Evolutionary conservation across 2,797 vertebrate species (phyloP).

Genomic region (Liparis tanakae): DNA sequence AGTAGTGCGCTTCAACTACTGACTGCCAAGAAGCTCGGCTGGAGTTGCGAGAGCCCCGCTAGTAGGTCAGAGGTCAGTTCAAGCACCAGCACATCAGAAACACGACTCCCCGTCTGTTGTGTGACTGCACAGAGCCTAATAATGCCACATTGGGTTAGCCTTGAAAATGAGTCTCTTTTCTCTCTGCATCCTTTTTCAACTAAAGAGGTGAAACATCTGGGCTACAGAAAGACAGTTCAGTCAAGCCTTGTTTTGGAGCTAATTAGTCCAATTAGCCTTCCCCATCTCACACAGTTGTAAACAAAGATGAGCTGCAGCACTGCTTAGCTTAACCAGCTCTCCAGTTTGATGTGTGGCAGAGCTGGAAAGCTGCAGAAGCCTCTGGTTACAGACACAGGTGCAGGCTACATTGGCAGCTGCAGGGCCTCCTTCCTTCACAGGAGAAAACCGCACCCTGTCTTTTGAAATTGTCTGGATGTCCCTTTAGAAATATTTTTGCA

Average conservation of each 20-base stretch:
- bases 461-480: slow-evolving; percentile 48
- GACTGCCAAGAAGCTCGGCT: slow-evolving; percentile 46
- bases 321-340: slow-evolving; percentile 57
- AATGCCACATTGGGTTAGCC: slow-evolving; percentile 52
- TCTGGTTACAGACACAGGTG: slow-evolving; percentile 61
- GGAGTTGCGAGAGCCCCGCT: slow-evolving; percentile 29
- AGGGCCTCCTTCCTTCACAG: slow-evolving; percentile 64
- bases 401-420: slow-evolving; percentile 61
- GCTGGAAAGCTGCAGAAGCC: slow-evolving; percentile 66
- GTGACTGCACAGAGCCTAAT: slow-evolving; percentile 45
- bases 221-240: slow-evolving; percentile 63
- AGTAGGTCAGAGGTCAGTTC: slow-evolving; percentile 55
- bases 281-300: slow-evolving; percentile 67
- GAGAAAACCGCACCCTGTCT: slow-evolving; percentile 46
- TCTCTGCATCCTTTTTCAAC: slow-evolving; percentile 43
- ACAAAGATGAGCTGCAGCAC: slow-evolving; percentile 67
- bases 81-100: slow-evolving; percentile 56
- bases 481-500: slow-evolving; percentile 59
- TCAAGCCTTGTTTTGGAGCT: slow-evolving; percentile 71
- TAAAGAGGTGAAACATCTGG: slow-evolving; percentile 66
- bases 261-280: slow-evolving; percentile 82
- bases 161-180: slow-evolving; percentile 62
- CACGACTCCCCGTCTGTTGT: slow-evolving; percentile 33
- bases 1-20: slow-evolving; percentile 12
- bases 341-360: slow-evolving; percentile 65